Evolutionary conservation across 1,140 invertebrate genomes (phyloP), one percentile per base, ranked within the genome.

Genomic region (Drosophila tropicalis): DNA sequence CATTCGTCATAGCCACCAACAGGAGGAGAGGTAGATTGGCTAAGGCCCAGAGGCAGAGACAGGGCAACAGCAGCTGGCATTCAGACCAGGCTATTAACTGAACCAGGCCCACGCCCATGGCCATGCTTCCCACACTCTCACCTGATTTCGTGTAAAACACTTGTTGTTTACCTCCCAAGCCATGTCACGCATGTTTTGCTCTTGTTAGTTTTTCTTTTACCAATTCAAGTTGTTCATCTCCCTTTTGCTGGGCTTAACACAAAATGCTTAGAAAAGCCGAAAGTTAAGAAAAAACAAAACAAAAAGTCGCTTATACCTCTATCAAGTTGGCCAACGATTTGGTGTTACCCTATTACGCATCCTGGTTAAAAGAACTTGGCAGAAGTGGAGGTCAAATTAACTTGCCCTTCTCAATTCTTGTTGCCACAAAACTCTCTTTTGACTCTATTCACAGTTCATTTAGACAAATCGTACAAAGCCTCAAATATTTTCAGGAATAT

Each of bases 1-100:
- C 84, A 87, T 87, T 87, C 84, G 84, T 87, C 84, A 87, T 84
- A 84, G 81, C 81, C 72, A 29, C 29, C 10, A 12, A 4, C 36
- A 73, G 81, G 71, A 79, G 69, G 55, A 63, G 69, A 65, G 39
- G 32, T 12, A 19, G 19, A 13, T 17, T 51, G 57, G 57, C 56
- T 13, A 39, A 39, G 36, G 39, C 40, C 22, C 22, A 15, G 22
- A 40, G 36, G n/a, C 60, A 40, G 34, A 32, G 39, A 10, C 34
- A 36, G 34, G 10, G 34, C 66, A 63, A 67, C 79, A 86, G 84
- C 83, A 79, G 83, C 71, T 68, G 76, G 63, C 73, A 69, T 61
- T 61, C 65, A 58, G 55, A 32, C 63, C 60, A 34, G 51, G 82
- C 81, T 81, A 86, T 83, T 89, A 87, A 83, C 62, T 87, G 76